These are phyloP conservation scores for Noctua fimbriata DNA, from an alignment of 2,888 invertebrate species.

Conservation along the genomic window DNA sequence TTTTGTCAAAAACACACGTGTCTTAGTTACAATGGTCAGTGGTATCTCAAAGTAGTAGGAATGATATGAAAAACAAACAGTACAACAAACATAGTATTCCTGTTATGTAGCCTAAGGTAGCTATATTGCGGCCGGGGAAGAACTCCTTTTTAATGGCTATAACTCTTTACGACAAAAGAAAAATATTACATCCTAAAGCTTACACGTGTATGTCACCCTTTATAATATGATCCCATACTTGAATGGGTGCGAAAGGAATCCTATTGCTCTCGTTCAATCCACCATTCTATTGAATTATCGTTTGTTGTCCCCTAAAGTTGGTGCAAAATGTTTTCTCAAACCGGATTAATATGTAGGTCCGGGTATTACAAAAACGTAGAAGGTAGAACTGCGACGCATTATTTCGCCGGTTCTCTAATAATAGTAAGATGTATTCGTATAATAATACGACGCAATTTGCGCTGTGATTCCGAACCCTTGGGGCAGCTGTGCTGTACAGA, in stretches of 20 bases:
- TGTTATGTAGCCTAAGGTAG: conserved; percentile 7
- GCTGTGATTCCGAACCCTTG: conserved; percentile 43
- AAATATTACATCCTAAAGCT: conserved; percentile 62
- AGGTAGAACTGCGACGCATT: conserved; percentile 22
- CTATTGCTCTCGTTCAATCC: conserved; percentile 60
- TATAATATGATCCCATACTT: conserved; percentile 64
- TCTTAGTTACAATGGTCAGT: conserved; percentile 10
- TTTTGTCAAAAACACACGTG: conserved; percentile 39
- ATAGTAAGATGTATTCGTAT: conserved; percentile 41
- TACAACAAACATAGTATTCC: not conserved
- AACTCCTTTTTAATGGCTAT: conserved; percentile 60
- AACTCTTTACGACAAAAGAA: conserved; percentile 66
- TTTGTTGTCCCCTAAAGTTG: conserved; percentile 61
- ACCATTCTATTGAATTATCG: conserved; percentile 65
- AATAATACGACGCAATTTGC: conserved; percentile 53
- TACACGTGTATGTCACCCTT: conserved; percentile 65
- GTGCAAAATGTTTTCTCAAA: conserved; percentile 64
- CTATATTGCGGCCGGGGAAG: conserved; percentile 37
- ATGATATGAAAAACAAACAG: not conserved
- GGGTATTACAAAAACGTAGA: conserved; percentile 18
- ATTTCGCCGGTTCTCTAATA: conserved; percentile 27
- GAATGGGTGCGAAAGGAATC: conserved; percentile 65
- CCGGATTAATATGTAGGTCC: conserved; percentile 42
- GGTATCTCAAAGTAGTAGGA: not conserved
- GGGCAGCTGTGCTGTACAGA: conserved; percentile 65